phyloP scores from a whole-genome alignment of 1,140 invertebrate species.

The Penaeus chinensis region DNA sequence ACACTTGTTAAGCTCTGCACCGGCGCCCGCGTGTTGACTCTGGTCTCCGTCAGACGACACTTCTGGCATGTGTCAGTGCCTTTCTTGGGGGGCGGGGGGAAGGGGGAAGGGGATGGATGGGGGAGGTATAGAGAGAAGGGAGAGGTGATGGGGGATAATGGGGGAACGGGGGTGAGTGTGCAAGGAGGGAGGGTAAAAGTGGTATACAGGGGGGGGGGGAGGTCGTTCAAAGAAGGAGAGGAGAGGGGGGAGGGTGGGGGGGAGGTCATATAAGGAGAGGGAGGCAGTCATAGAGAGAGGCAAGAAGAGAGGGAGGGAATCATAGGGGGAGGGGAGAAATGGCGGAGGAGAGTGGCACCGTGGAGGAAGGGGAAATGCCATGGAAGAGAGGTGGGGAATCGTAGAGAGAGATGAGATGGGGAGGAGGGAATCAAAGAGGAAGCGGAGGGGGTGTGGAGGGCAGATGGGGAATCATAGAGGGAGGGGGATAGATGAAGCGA shows the following conservation, averaged over 20 bases:
- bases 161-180: neutral
- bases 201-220: conserved; percentile 1
- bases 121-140: neutral
- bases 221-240: neutral
- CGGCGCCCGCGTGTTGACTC: no score
- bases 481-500: no score
- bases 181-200: neutral
- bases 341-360: no score
- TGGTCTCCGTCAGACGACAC: no score
- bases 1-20: no score
- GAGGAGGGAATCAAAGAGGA: no score
- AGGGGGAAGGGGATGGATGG: neutral
- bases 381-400: no score
- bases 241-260: neutral
- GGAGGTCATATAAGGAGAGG: neutral
- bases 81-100: neutral
- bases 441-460: no score
- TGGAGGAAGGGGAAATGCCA: no score
- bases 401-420: no score
- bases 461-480: no score
- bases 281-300: conserved; percentile 6
- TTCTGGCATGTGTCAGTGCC: no score
- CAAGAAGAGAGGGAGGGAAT: conserved; percentile 15
- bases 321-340: neutral
- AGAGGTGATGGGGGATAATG: neutral